Evolutionary conservation across 2,797 vertebrate genomes (phyloP).

Genomic region (Cossypha heuglini): DNA sequence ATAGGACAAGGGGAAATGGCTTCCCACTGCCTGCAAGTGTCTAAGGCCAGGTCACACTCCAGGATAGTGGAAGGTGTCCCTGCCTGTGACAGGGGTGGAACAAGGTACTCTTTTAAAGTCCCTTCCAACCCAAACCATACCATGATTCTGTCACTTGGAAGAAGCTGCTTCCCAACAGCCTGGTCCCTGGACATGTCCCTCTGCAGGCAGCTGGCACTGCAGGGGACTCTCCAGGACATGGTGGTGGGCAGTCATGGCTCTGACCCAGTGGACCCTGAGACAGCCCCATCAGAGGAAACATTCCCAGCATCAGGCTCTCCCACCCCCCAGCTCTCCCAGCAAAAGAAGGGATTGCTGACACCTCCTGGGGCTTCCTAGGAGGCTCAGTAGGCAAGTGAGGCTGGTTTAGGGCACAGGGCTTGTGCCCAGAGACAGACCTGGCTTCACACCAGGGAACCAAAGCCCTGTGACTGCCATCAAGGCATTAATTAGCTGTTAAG

Average conservation of each 20-base stretch:
- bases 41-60: fast-evolving
- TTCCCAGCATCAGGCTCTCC: background rate
- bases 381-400: background rate
- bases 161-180: background rate
- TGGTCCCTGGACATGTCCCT: background rate
- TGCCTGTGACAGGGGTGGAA: background rate
- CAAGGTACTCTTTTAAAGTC: background rate
- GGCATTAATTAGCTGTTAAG: background rate
- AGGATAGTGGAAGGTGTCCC: background rate
- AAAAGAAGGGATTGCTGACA: background rate
- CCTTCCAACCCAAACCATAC: background rate
- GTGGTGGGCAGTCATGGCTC: background rate
- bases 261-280: fast-evolving
- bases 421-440: background rate
- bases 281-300: background rate
- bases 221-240: fast-evolving
- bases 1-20: background rate
- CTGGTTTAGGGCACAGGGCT: background rate
- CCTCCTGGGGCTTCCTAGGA: background rate
- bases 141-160: background rate
- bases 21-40: background rate
- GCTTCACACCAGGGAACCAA: background rate
- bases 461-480: background rate
- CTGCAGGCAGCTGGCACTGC: background rate
- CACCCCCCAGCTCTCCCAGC: background rate